Evolutionary conservation across 2,113 vertebrate species (phyloP).

Genomic region (Chionis minor): DNA sequence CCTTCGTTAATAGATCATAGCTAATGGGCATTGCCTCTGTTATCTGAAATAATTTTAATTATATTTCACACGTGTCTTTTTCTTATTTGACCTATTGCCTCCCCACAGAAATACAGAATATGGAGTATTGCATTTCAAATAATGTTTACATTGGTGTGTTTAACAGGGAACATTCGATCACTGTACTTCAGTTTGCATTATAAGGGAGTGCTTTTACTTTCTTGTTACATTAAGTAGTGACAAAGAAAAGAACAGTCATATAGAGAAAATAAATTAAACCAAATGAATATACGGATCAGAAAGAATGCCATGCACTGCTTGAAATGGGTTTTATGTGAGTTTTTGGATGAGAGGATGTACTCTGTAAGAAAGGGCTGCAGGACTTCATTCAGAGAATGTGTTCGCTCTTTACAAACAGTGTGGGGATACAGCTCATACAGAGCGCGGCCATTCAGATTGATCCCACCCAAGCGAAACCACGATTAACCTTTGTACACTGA

Average conservation of each 20-base stretch:
- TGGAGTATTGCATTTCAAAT: background rate
- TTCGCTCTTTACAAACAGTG: background rate
- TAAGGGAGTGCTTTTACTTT: background rate
- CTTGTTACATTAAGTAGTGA: background rate
- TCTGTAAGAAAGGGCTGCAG: background rate
- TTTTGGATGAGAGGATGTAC: background rate
- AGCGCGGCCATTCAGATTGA: background rate
- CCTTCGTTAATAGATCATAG: background rate
- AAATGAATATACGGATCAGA: background rate
- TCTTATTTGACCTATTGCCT: background rate
- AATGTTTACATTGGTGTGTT: background rate
- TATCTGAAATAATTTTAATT: constrained; percentile 1
- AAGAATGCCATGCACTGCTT: background rate
- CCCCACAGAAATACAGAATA: background rate
- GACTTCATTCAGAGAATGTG: background rate
- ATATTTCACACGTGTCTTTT: background rate
- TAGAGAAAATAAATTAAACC: background rate
- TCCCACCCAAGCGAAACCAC: background rate
- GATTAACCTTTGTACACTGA: background rate
- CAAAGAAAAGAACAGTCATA: background rate
- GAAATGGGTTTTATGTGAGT: background rate
- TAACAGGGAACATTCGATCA: background rate
- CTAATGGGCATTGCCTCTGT: background rate
- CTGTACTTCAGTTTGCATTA: background rate
- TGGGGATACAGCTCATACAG: background rate